Evolutionary conservation across 2,113 vertebrate genomes (phyloP), one percentile per base, ranked within the genome.

Genomic region (Microtus oregoni): DNA sequence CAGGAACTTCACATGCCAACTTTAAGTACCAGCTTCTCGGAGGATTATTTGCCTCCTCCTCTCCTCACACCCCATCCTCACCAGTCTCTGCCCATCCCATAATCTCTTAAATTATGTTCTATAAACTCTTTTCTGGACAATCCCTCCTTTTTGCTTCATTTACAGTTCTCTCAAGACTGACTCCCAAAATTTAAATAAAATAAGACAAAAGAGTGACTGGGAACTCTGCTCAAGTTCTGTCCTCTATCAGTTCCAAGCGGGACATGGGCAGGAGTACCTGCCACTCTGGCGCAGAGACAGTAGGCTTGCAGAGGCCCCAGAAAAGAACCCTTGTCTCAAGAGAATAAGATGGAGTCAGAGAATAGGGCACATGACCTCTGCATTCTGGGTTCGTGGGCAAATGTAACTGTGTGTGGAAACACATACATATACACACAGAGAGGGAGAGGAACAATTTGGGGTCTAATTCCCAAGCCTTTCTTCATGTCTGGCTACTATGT

Each of bases 131-230:
- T 68, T 90, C 92, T 88, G 76, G 94, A 85, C 58, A 65, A 55
- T 67, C 19, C 4, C n/a, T 87, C 22, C 72, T 97, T 76, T 52
- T 32, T 26, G 15, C 55, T 47, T 83, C 86, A 58, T 94, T 95
- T 65, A 90, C n/a, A 87, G 9, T 89, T 89, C 55, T 47, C 78
- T 96, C 38, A 92, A 82, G 38, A 77, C 58, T 83, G 92, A 86
- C 68, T 95, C 61, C 41, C 86, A 95, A 55, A 92, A 30, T 91
- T 86, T 89, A 63, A 38, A 38, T 44, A 41, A 89, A 96, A 35
- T 38, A 78, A 97, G 94, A 24, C 72, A 61, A 93, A 61, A 77
- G 15, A 89, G 68, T 92, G 30, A n/a, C 79, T 38, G 86, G 91
- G 52, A 95, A 73, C 38, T 52, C n/a, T 17, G 14, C 3, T 73